A percentile compares a stretch with the other conserved stretches of the same genome.
Conservation (phyloP, 1,140 invertebrate genomes). For the Calliphora vicina region DNA sequence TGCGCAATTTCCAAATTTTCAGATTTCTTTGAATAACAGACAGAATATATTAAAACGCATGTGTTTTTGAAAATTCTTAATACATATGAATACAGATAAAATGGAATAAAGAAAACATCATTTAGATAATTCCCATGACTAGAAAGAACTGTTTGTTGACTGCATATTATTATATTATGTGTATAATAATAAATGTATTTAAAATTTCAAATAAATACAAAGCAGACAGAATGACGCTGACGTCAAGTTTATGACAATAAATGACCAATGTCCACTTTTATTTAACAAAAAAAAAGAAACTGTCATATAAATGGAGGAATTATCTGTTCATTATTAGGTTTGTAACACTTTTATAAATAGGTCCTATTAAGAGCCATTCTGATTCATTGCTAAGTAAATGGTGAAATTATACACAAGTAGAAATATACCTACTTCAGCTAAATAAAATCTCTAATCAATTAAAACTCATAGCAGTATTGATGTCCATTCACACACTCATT, state of each 20-base stretch:
- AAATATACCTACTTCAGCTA: no score
- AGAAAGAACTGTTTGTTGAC: not conserved
- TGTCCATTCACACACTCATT: no score
- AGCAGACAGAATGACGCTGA: constrained; percentile 23
- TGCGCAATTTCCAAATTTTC: constrained; percentile 12
- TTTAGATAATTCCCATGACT: not conserved
- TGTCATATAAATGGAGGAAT: no score
- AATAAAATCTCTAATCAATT: no score
- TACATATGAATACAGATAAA: not conserved
- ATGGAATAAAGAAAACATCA: not conserved
- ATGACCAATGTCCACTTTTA: not conserved
- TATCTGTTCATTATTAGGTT: no score
- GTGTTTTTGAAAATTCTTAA: not conserved
- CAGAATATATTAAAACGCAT: not conserved
- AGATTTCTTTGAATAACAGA: not conserved
- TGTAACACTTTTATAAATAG: no score
- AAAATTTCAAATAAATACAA: not conserved
- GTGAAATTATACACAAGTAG: no score
- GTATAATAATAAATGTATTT: not conserved
- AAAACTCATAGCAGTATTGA: no score
- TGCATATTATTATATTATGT: not conserved
- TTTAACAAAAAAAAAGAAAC: no score
- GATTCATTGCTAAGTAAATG: no score
- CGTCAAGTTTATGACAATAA: constrained; percentile 22
- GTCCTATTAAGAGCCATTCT: no score